phyloP scores from a whole-genome alignment of 2,113 vertebrate genomes.

The Vulpes lagopus region DNA sequence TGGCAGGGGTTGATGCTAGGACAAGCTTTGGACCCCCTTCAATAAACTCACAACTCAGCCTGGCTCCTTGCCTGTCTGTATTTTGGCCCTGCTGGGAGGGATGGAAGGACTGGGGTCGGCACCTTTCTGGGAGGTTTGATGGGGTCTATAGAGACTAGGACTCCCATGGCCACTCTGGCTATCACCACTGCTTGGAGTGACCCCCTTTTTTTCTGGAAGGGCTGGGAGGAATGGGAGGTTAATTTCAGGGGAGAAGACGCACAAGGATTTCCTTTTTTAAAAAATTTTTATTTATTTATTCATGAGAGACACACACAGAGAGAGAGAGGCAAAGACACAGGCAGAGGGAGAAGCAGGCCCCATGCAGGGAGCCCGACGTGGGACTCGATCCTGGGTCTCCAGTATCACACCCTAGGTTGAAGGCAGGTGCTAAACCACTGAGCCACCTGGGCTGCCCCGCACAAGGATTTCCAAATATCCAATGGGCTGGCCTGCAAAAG shows the following conservation, averaged over 20 bases:
- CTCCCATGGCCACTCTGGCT: too few species aligned
- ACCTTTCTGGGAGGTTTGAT: background rate
- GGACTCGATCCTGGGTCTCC: too few species aligned
- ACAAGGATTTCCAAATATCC: background rate
- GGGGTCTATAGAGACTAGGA: background rate
- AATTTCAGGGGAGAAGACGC: background rate
- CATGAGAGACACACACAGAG: too few species aligned
- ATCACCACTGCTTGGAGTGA: background rate
- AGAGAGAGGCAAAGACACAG: too few species aligned
- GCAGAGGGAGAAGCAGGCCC: too few species aligned
- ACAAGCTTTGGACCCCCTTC: background rate
- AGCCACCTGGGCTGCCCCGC: too few species aligned
- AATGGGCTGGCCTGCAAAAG: background rate
- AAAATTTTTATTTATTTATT: too few species aligned
- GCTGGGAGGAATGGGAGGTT: background rate
- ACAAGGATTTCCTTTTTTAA: background rate
- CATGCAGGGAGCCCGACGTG: too few species aligned
- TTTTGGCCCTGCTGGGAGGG: background rate
- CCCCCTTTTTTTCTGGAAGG: background rate
- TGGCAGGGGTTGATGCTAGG: background rate
- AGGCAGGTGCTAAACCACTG: too few species aligned
- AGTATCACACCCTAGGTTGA: too few species aligned
- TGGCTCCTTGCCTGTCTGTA: slow-evolving; percentile 5
- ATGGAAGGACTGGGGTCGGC: too few species aligned
- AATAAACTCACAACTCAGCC: slow-evolving; percentile 54